Percentiles rank a stretch among this genome's conserved stretches.
Evolutionary conservation across 2,113 vertebrate genomes (phyloP).

Genomic region (Garra rufa): DNA sequence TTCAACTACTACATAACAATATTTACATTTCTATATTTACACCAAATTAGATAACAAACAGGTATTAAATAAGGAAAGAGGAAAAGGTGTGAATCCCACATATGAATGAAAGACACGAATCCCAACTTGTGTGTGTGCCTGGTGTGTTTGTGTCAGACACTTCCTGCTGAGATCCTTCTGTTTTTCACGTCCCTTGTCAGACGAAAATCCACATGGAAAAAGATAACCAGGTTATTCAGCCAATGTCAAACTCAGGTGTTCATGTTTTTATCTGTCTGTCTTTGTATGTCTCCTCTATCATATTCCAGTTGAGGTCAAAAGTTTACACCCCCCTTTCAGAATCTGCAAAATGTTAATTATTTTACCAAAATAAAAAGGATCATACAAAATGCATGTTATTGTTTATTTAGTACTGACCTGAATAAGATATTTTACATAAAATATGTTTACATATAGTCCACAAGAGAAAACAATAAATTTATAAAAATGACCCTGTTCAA

Average conservation of each 20-base stretch:
- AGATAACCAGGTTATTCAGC: not conserved
- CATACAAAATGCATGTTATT: too few species aligned
- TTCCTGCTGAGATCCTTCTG: conserved; percentile 60
- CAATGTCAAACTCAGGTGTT: conserved; percentile 18
- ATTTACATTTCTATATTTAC: not conserved
- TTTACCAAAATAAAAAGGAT: too few species aligned
- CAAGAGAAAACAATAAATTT: too few species aligned
- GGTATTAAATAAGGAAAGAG: not conserved
- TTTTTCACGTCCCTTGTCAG: conserved; percentile 55
- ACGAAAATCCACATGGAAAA: conserved; percentile 33
- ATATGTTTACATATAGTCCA: too few species aligned
- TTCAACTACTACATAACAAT: not conserved
- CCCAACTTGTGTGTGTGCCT: not conserved
- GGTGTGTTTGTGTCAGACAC: conserved; percentile 63
- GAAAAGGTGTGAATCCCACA: not conserved
- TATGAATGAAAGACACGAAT: not conserved
- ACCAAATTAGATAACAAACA: conserved; percentile 1
- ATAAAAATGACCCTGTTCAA: too few species aligned
- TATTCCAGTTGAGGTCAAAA: too few species aligned
- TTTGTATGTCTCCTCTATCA: not conserved
- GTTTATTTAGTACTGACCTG: too few species aligned
- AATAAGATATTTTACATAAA: too few species aligned
- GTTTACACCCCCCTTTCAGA: too few species aligned
- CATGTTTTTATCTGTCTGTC: not conserved
- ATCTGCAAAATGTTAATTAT: too few species aligned